A percentile compares a stretch with the other conserved stretches of the same genome.
phyloP scores from a whole-genome alignment of 30 jellyfish, hydroid and myxozoan genomes.

The Aurelia sp. region DNA sequence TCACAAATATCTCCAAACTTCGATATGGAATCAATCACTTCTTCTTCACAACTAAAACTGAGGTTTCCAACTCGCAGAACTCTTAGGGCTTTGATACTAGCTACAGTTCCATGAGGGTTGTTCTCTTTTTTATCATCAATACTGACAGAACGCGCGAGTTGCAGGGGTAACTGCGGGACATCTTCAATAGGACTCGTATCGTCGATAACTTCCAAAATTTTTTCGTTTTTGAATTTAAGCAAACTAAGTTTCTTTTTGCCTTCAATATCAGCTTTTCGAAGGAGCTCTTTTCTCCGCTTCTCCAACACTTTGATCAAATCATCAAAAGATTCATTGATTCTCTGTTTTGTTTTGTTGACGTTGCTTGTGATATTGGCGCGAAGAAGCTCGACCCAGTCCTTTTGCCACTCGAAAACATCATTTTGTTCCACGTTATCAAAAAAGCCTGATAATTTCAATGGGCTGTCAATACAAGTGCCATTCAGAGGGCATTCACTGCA shows the following conservation, averaged over 20 bases:
- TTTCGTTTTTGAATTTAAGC: conserved; percentile 43
- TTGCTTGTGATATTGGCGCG: conserved; percentile 60
- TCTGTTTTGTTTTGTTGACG: conserved; percentile 58
- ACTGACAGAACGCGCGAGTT: conserved; percentile 7
- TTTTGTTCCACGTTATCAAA: conserved; percentile 34
- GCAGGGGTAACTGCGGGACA: conserved; percentile 56
- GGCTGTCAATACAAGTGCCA: conserved; percentile 52
- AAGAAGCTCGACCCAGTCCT: conserved; percentile 78
- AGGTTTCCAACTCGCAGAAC: conserved; percentile 72
- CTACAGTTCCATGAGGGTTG: conserved; percentile 38
- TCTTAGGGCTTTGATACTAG: conserved; percentile 68
- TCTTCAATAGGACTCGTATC: conserved; percentile 55
- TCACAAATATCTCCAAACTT: conserved; percentile 68
- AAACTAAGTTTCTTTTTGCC: conserved; percentile 66
- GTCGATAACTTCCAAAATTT: conserved; percentile 23
- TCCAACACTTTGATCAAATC: conserved; percentile 42
- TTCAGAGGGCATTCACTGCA: conserved; percentile 75
- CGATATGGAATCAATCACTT: conserved; percentile 28
- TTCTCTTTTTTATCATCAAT: conserved; percentile 1
- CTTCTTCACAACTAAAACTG: conserved; percentile 48
- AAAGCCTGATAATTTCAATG: conserved; percentile 43
- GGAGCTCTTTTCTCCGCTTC: conserved; percentile 60
- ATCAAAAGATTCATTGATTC: conserved; percentile 64
- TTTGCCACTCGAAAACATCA: conserved; percentile 75
- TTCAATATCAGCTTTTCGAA: conserved; percentile 72